Evolutionary conservation across 2,113 vertebrate genomes (phyloP), one percentile per base, ranked within the genome.

Genomic region (Recurvirostra avosetta): DNA sequence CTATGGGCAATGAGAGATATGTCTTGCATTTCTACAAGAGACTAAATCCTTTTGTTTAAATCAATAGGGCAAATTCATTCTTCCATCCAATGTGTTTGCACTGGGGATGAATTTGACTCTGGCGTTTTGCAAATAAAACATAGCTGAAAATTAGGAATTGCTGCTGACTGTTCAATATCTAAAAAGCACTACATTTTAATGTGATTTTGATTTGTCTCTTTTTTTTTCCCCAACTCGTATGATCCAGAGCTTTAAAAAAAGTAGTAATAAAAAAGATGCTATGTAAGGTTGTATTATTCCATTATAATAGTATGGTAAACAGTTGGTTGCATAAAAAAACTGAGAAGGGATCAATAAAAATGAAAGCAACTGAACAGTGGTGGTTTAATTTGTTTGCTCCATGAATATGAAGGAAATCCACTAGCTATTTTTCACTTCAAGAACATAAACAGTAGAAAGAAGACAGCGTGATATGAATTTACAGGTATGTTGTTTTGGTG

Each of bases 341-440:
- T 49, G 56, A 68, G 71, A 81, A 45, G 6, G 5, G 49, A 90
- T 68, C 50, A 75, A 94, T 84, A 89, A 75, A 92, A 95, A 85
- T 47, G 19, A 63, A 92, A 92, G n/a, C 32, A 88, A 40, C 21
- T 52, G 68, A 94, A 74, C 23, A 63, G 18, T 53, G 36, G n/a
- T 96, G 2, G 4, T 90, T 94, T 95, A 90, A 95, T 94, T 94
- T 94, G 50, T 85, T 96, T 82, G 7, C 25, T 89, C 21, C 73
- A 43, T 86, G 63, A 67, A 76, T 86, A 92, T 58, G 66, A 95
- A 92, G 40, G 49, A 92, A 96, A 86, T 89, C 27, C 70, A 87
- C 43, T 52, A 67, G 38, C 52, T 92, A 91, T 93, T 92, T 92
- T 95, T 97, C 75, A 85, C 45, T 95, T 94, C 43, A 75, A 83